These are phyloP conservation scores for Lepisosteus oculatus DNA, from an alignment of 2,113 vertebrate species.

Conservation along the genomic window DNA sequence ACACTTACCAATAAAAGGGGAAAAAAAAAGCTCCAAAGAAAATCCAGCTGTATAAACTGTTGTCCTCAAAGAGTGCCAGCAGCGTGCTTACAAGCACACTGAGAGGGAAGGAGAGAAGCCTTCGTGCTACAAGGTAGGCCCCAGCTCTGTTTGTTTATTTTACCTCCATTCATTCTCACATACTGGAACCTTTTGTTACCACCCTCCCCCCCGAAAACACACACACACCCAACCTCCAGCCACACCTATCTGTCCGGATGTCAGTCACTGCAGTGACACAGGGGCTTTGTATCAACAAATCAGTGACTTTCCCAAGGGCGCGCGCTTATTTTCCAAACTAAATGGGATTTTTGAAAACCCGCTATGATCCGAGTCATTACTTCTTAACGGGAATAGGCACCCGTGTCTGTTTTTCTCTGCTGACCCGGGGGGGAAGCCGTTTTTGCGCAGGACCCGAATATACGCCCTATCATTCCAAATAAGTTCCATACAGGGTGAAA, in stretches of 20 bases:
- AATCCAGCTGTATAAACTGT: slow-evolving; percentile 85
- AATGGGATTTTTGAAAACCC: too few species aligned
- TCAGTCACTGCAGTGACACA: too few species aligned
- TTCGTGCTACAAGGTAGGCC: slow-evolving; percentile 76
- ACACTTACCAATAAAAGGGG: slow-evolving; percentile 16
- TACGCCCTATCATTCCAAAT: too few species aligned
- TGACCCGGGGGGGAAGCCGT: too few species aligned
- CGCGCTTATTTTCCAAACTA: too few species aligned
- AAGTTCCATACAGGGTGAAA: too few species aligned
- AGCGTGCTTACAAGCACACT: slow-evolving; percentile 54
- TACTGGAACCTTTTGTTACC: slow-evolving; percentile 79
- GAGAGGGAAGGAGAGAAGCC: slow-evolving; percentile 42
- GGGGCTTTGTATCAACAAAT: too few species aligned
- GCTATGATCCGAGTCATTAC: too few species aligned
- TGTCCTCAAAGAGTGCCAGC: slow-evolving; percentile 59
- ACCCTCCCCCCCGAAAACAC: not conserved
- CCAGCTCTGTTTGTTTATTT: slow-evolving; percentile 82
- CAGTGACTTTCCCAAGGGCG: too few species aligned
- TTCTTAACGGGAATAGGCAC: too few species aligned
- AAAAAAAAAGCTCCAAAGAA: slow-evolving; percentile 19
- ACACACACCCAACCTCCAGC: slow-evolving; percentile 29
- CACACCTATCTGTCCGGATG: slow-evolving; percentile 34
- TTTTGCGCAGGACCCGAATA: too few species aligned
- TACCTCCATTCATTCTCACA: slow-evolving; percentile 81
- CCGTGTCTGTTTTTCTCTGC: too few species aligned